A percentile compares a stretch with the other conserved stretches of the same genome.
Conservation (phyloP, 2,888 invertebrate genomes). For the Flexamia atlantica region DNA sequence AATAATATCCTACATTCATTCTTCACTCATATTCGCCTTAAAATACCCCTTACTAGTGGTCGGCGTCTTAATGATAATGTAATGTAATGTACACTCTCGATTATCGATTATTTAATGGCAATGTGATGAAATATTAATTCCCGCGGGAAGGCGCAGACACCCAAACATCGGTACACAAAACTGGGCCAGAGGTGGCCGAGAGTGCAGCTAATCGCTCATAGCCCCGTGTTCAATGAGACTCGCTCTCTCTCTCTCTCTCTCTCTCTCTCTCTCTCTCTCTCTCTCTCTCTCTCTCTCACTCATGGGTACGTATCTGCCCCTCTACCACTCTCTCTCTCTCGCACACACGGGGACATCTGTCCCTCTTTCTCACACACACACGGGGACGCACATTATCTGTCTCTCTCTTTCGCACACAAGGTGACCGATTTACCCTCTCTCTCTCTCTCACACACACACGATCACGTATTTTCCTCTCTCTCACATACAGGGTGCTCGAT, state of each 20-base stretch:
- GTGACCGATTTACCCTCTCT: background rate
- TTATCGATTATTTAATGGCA: no score
- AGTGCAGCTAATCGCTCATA: slow-evolving; percentile 36
- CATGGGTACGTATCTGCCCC: background rate
- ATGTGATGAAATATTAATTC: no score
- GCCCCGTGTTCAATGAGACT: background rate
- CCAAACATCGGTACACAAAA: slow-evolving; percentile 46
- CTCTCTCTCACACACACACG: slow-evolving; percentile 8
- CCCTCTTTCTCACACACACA: no score
- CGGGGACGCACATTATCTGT: no score
- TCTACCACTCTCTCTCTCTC: background rate
- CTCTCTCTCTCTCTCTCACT: background rate
- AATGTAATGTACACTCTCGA: no score
- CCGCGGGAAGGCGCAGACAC: background rate
- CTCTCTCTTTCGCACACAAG: background rate
- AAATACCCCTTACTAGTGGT: no score
- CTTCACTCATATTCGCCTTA: no score
- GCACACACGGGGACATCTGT: background rate
- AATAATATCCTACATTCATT: no score
- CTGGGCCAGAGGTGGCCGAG: slow-evolving; percentile 46
- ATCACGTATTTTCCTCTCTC: background rate
- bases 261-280: slow-evolving; percentile 24
- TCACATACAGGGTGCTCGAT: background rate
- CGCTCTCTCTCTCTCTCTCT: background rate
- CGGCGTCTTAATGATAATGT: no score